These are phyloP conservation scores for Cantharis rufa DNA, from an alignment of 2,888 invertebrate genomes.

Conservation along the genomic window DNA sequence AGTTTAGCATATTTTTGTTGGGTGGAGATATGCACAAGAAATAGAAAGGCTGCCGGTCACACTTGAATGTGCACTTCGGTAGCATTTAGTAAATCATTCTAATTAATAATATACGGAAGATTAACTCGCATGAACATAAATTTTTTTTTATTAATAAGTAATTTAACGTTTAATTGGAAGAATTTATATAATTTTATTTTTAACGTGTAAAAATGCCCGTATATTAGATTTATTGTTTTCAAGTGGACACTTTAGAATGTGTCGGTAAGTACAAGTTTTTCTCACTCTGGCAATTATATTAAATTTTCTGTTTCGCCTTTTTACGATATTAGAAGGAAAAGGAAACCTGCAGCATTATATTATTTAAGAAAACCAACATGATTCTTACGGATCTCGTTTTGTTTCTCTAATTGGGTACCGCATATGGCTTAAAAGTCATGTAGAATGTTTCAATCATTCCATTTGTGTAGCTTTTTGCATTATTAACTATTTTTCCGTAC, in stretches of 20 bases:
- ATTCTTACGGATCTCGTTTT: conserved; percentile 18
- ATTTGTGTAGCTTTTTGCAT: conserved; percentile 7
- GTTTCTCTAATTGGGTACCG: conserved; percentile 22
- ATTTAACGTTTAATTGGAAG: conserved; percentile 9
- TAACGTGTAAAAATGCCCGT: conserved; percentile 20
- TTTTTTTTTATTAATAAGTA: conserved; percentile 10
- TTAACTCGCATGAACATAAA: conserved; percentile 10
- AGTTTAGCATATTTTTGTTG: conserved; percentile 19
- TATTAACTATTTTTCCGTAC: neutral
- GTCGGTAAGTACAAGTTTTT: conserved; percentile 5
- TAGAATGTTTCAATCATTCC: conserved; percentile 23
- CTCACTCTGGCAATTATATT: conserved; percentile 3
- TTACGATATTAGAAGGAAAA: conserved; percentile 1
- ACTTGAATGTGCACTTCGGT: conserved; percentile 4
- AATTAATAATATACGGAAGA: conserved; percentile 18
- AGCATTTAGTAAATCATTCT: conserved; percentile 13
- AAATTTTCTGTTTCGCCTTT: conserved; percentile 5
- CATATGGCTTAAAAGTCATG: conserved; percentile 19
- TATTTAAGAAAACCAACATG: conserved; percentile 10
- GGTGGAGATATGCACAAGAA: conserved; percentile 10
- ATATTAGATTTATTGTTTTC: conserved; percentile 7
- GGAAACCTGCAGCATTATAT: neutral
- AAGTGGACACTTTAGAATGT: conserved; percentile 13
- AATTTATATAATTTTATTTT: conserved; percentile 13
- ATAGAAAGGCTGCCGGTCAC: conserved; percentile 21